Conservation (phyloP, 2,113 vertebrate genomes). For the Neopipo cinnamomea region DNA sequence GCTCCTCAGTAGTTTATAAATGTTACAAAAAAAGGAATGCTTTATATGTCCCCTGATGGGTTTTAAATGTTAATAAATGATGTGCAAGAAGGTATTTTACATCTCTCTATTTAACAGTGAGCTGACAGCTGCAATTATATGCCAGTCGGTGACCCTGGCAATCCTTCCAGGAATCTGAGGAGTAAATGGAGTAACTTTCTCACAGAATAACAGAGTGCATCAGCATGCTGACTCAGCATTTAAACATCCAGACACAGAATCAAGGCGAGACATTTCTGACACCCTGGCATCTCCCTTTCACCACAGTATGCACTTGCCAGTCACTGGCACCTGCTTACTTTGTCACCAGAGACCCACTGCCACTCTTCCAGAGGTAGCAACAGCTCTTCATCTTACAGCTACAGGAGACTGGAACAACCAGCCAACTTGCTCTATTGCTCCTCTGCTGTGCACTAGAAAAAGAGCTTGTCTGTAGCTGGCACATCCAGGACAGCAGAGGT, state of each 20-base stretch:
- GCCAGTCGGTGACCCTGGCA: not conserved
- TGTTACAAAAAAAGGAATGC: conserved; percentile 48
- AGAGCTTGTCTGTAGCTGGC: not conserved
- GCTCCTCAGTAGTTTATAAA: conserved; percentile 57
- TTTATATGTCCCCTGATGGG: conserved; percentile 46
- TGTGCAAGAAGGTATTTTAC: conserved; percentile 54
- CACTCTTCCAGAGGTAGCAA: not conserved
- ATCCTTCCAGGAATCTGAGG: not conserved
- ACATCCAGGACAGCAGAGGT: not conserved
- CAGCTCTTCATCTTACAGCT: not conserved
- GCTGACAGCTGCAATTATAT: conserved; percentile 57
- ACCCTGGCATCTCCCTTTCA: not conserved
- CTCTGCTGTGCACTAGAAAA: not conserved
- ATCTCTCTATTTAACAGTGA: conserved; percentile 45
- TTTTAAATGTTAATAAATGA: conserved; percentile 68
- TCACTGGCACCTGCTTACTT: not conserved
- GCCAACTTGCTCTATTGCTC: not conserved
- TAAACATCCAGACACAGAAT: not conserved
- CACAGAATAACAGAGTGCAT: not conserved
- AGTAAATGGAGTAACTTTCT: conserved; percentile 3
- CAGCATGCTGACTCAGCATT: not conserved
- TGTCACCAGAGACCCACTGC: not conserved
- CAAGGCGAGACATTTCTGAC: not conserved
- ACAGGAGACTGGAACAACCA: not conserved
- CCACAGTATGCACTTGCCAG: not conserved